phyloP scores from a whole-genome alignment of 2,888 invertebrate species.

The Sphaerophoria taeniata region DNA sequence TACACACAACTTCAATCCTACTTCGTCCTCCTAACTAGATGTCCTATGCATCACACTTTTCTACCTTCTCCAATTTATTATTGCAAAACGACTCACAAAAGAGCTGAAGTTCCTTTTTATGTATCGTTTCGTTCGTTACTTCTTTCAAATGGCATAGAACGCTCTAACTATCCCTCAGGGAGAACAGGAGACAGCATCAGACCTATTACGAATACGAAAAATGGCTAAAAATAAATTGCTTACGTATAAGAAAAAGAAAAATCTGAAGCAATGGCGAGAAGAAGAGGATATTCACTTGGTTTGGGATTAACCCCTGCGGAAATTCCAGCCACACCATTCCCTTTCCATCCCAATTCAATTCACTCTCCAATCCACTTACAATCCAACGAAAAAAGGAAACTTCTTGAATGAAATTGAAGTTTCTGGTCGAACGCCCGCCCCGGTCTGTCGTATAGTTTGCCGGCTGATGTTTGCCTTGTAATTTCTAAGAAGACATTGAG shows the following conservation, averaged over 20 bases:
- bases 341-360: background rate
- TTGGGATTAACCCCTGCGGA: conserved; percentile 65
- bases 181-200: conserved; percentile 31
- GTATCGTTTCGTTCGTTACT: background rate
- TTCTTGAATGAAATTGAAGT: conserved; percentile 37
- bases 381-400: conserved; percentile 17
- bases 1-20: conserved; percentile 24
- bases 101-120: conserved; percentile 28
- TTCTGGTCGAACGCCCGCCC: conserved; percentile 28
- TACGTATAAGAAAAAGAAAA: conserved; percentile 50
- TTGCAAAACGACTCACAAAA: conserved; percentile 48
- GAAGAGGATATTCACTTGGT: conserved; percentile 51
- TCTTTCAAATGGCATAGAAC: conserved; percentile 62
- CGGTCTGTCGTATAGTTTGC: background rate
- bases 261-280: conserved; percentile 50
- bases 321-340: conserved; percentile 27
- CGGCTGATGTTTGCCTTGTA: conserved; percentile 44
- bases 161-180: conserved; percentile 67
- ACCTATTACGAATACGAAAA: conserved; percentile 41
- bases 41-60: background rate
- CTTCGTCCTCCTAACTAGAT: background rate
- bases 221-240: conserved; percentile 62
- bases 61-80: conserved; percentile 44
- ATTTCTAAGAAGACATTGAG: conserved; percentile 30
- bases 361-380: conserved; percentile 26